These are phyloP conservation scores for Miltochrista miniata DNA, from an alignment of 2,888 invertebrate species.

Conservation along the genomic window DNA sequence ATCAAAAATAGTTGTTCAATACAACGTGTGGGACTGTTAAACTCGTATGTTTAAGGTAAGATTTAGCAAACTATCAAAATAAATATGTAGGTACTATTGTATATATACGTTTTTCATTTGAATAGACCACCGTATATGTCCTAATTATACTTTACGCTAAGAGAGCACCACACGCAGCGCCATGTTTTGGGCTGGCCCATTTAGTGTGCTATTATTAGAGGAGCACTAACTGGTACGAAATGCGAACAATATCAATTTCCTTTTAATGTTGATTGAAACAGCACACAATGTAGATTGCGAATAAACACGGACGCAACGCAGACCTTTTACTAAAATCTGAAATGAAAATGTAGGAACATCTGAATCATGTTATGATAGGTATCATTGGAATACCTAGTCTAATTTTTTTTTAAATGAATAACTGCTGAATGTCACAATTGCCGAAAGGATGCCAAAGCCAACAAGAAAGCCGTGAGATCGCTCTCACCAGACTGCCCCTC, in stretches of 20 bases:
- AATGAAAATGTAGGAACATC: no score
- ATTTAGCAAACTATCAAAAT: background rate
- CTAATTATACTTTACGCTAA: background rate
- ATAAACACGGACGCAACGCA: background rate
- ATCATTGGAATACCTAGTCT: no score
- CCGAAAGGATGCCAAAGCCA: no score
- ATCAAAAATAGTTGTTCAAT: no score
- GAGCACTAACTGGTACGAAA: slow-evolving; percentile 17
- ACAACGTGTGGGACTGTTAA: no score
- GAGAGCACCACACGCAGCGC: slow-evolving; percentile 31
- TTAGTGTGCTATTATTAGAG: slow-evolving; percentile 24
- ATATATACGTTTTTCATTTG: background rate
- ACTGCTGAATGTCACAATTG: no score
- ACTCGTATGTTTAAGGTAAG: no score
- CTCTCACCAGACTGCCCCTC: no score
- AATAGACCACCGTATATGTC: background rate
- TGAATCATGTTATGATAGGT: no score
- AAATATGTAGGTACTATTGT: no score
- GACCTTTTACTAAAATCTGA: background rate
- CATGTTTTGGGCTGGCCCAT: slow-evolving; percentile 34
- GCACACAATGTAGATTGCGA: background rate
- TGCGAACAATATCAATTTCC: slow-evolving; percentile 12
- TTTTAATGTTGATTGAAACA: background rate
- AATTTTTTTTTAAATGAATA: no score
- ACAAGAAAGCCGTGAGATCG: no score